Evolutionary conservation across 2,888 invertebrate genomes (phyloP), one percentile per base, ranked within the genome.

Genomic region (Chydorus sphaericus): DNA sequence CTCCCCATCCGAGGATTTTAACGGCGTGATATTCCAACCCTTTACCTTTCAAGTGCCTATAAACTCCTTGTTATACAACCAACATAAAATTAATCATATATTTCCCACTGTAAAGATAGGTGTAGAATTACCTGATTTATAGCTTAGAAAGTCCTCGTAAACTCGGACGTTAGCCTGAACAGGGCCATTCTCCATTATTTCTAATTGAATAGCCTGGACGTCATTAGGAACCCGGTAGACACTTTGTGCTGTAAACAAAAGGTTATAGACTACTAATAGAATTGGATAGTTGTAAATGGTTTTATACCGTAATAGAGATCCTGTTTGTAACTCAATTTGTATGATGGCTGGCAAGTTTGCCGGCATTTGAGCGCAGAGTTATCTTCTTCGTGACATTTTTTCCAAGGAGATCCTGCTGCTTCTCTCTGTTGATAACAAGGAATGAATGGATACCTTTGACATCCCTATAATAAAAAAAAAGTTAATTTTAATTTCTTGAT

Each of bases 1-100:
- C 28, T 48, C 93, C 92, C 87, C 89, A 93, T n/a, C 93, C 91
- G 50, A 91, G 69, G 52, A 92, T 82, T 66, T 84, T 83, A 54
- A 92, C 79, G 30, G 91, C 91, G 69, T 92, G 91, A 1, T 88
- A 89, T 26, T 90, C 92, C 5, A 90, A 73, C 29, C 71, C 75
- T 16, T 75, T 71, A 5, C 91, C 91, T 58, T 76, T 73, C 0
- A 78, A 78, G 67, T 91, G 89, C 65, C 81, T 75, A 66, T 85
- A 83, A 28, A 85, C 82, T 58, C 82, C 81, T 54, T 67, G 66
- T 64, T n/a, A n/a, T n/a, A n/a, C n/a, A n/a, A 11, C 39, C 7
- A n/a, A 8, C 16, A 44, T 26, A 26, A 16, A 39, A 2, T 38
- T 16, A 4, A 4, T 39, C 18, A 39, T 10, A 16, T 8, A 39